These are phyloP conservation scores for Amyelois transitella DNA, from an alignment of 1,140 invertebrate species.

Conservation along the genomic window DNA sequence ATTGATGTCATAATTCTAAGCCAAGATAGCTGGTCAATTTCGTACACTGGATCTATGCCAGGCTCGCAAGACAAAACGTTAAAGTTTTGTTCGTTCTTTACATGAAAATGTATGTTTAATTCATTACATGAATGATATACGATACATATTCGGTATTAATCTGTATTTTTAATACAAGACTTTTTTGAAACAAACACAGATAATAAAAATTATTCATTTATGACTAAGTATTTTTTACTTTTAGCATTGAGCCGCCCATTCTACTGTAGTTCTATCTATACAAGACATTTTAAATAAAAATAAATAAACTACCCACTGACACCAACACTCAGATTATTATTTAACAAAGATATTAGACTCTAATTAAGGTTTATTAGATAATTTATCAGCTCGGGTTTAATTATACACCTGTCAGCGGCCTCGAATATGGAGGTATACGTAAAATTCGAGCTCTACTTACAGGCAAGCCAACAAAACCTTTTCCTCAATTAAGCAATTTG, in stretches of 20 bases:
- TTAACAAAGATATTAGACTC: neutral
- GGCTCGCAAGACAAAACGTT: constrained; percentile 22
- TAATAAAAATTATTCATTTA: too few species aligned
- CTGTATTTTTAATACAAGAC: too few species aligned
- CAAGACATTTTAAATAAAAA: too few species aligned
- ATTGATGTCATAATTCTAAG: constrained; percentile 17
- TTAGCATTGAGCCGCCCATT: too few species aligned
- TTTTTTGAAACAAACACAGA: too few species aligned
- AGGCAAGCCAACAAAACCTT: constrained; percentile 31
- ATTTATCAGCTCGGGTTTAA: constrained; percentile 4
- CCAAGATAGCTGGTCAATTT: constrained; percentile 17
- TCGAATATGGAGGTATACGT: neutral
- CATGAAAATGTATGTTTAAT: too few species aligned
- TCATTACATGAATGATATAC: too few species aligned
- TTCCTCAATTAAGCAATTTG: constrained; percentile 44
- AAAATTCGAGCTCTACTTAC: neutral
- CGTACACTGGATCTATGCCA: constrained; percentile 18
- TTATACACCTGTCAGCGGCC: constrained; percentile 10
- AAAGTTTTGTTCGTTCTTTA: constrained; percentile 13
- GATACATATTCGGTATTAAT: too few species aligned
- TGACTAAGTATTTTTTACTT: too few species aligned
- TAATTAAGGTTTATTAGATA: constrained; percentile 2
- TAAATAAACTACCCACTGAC: too few species aligned
- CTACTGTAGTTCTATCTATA: too few species aligned
- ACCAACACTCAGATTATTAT: too few species aligned